phyloP scores from a whole-genome alignment of 2,113 vertebrate species.

The Larimichthys crocea region DNA sequence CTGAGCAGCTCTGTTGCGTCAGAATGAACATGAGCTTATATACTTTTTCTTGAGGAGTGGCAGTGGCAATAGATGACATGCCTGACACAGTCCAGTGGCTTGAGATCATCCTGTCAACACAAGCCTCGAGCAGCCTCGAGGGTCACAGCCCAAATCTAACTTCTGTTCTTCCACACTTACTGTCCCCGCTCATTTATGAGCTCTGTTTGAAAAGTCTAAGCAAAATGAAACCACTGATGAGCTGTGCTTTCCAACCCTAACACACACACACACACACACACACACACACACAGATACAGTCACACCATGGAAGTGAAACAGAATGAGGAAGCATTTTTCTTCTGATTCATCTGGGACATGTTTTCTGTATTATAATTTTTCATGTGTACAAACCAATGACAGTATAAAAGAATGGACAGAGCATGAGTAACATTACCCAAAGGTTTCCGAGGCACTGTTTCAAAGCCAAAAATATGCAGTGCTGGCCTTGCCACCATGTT shows the following conservation, averaged over 20 bases:
- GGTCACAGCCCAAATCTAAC: slow-evolving; percentile 20
- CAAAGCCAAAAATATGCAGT: no score
- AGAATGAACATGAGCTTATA: slow-evolving; percentile 17
- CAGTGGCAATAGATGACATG: slow-evolving; percentile 29
- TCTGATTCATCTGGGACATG: no score
- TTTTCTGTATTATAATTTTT: no score
- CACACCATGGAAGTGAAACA: no score
- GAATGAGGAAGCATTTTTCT: no score
- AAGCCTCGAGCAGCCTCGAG: slow-evolving; percentile 21
- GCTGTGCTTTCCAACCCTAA: background rate
- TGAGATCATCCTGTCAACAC: slow-evolving; percentile 36
- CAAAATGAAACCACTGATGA: background rate
- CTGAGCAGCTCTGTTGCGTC: background rate
- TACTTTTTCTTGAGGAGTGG: slow-evolving; percentile 20
- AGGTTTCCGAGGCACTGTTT: no score
- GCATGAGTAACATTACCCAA: no score
- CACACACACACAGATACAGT: no score
- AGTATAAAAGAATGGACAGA: no score
- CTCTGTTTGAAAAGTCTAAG: background rate
- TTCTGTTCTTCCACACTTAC: slow-evolving; percentile 18
- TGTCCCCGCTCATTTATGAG: background rate
- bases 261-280: no score
- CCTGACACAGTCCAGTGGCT: slow-evolving; percentile 28
- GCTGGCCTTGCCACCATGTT: no score
- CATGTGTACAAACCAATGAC: no score